phyloP scores from a whole-genome alignment of 2,113 vertebrate genomes.

The Notothenia coriiceps region DNA sequence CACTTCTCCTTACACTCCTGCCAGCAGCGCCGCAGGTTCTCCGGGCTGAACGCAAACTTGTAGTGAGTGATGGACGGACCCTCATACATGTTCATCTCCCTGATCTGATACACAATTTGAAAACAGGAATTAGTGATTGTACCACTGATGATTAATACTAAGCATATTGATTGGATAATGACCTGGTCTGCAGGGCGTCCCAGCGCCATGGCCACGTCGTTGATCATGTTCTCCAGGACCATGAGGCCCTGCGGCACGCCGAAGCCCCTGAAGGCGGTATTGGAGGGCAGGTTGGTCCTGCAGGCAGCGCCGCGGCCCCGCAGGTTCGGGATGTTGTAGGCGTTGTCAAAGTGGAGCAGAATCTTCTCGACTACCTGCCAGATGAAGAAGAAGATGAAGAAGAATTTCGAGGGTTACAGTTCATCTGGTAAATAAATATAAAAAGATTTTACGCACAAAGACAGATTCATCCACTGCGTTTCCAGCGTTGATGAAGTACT shows the following conservation, averaged over 20 bases:
- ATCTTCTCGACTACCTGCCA: slow-evolving; percentile 84
- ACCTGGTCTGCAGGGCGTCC: slow-evolving; percentile 84
- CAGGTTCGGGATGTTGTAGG: slow-evolving; percentile 88
- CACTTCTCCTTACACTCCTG: slow-evolving; percentile 84
- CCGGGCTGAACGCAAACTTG: slow-evolving; percentile 84
- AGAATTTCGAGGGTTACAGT: rapidly evolving
- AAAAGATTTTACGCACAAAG: slow-evolving; percentile 75
- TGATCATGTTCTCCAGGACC: slow-evolving; percentile 85
- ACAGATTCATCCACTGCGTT: slow-evolving; percentile 85
- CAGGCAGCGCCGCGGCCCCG: slow-evolving; percentile 78
- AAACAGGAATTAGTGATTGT: too few species aligned
- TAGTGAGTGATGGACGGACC: slow-evolving; percentile 82
- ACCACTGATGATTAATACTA: background rate
- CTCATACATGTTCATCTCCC: slow-evolving; percentile 89
- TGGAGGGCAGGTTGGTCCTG: slow-evolving; percentile 91
- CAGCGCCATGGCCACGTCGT: slow-evolving; percentile 84
- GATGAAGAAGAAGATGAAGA: background rate
- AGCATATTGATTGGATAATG: rapidly evolving
- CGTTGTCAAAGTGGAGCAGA: slow-evolving; percentile 86
- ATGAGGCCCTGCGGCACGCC: slow-evolving; percentile 86
- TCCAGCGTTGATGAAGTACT: slow-evolving; percentile 88
- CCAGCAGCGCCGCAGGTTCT: slow-evolving; percentile 87
- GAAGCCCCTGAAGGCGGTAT: slow-evolving; percentile 89
- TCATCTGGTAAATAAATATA: too few species aligned
- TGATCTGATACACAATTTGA: slow-evolving; percentile 73